These are phyloP conservation scores for Alloplasta piceator DNA, from an alignment of 2,888 invertebrate genomes.

Conservation along the genomic window DNA sequence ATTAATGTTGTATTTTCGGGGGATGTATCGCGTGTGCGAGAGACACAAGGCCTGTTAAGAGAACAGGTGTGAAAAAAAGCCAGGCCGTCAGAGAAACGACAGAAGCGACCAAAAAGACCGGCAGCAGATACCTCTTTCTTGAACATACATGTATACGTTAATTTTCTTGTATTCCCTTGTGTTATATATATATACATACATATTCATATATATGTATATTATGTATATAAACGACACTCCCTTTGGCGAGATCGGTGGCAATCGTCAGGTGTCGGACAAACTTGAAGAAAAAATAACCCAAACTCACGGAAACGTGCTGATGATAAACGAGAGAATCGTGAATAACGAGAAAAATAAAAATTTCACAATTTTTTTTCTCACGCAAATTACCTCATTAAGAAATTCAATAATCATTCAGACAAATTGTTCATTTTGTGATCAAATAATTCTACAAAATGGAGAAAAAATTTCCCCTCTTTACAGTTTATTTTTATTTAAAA, in stretches of 20 bases:
- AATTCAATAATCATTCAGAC: no score
- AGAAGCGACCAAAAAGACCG: constrained; percentile 16
- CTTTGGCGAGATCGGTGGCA: not conserved
- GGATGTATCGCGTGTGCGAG: constrained; percentile 25
- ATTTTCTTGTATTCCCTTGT: constrained; percentile 57
- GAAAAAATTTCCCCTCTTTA: no score
- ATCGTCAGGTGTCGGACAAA: constrained; percentile 58
- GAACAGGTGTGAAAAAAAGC: constrained; percentile 54
- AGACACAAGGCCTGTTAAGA: constrained; percentile 5
- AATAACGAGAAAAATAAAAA: no score
- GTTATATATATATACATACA: not conserved
- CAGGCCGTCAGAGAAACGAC: constrained; percentile 27
- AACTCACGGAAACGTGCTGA: constrained; percentile 12
- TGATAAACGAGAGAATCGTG: constrained; percentile 8
- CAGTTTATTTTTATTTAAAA: no score
- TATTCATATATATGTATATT: no score
- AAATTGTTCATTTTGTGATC: no score
- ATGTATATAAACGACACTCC: no score
- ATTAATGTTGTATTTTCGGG: no score
- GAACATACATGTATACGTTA: constrained; percentile 39
- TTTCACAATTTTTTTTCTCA: no score
- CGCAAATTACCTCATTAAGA: no score
- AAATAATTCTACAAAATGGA: no score
- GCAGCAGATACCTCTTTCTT: constrained; percentile 28
- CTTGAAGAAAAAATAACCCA: constrained; percentile 3